Evolutionary conservation across 2,797 vertebrate species (phyloP).

Genomic region (Novumbra hubbsi): DNA sequence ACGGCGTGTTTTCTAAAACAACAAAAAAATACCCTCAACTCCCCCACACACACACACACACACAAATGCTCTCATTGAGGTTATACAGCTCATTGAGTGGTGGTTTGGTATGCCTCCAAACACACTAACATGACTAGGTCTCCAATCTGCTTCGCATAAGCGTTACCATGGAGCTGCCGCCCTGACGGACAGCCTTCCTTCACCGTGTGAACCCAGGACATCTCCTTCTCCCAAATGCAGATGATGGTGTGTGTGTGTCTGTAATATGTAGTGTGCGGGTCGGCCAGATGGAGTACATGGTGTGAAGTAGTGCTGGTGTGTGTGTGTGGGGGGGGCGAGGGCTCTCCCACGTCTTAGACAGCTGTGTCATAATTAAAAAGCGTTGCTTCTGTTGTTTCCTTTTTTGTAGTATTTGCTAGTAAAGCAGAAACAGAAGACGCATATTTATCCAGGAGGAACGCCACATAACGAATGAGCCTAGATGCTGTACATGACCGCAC

Average conservation of each 20-base stretch:
- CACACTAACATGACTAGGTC: conserved; percentile 34
- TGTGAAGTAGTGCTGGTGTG: too few species aligned
- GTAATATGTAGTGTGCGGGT: not conserved
- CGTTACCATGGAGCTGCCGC: conserved; percentile 36
- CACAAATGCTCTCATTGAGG: conserved; percentile 13
- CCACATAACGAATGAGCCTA: not conserved
- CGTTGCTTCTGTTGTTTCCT: not conserved
- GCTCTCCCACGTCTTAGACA: not conserved
- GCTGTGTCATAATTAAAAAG: not conserved
- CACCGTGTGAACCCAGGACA: conserved; percentile 32
- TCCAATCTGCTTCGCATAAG: conserved; percentile 60
- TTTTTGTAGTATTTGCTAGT: not conserved
- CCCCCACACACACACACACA: not conserved
- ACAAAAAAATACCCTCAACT: not conserved
- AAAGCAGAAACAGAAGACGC: not conserved
- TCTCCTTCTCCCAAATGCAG: conserved; percentile 42
- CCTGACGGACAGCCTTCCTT: conserved; percentile 40
- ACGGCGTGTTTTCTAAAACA: not conserved
- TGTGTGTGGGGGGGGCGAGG: too few species aligned
- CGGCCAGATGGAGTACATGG: not conserved
- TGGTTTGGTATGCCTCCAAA: conserved; percentile 52
- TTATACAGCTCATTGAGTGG: conserved; percentile 33
- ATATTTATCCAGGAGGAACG: not conserved
- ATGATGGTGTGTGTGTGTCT: not conserved
- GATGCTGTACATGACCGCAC: not conserved